Conservation (phyloP, 2,113 vertebrate genomes). For the Pitta sordida region DNA sequence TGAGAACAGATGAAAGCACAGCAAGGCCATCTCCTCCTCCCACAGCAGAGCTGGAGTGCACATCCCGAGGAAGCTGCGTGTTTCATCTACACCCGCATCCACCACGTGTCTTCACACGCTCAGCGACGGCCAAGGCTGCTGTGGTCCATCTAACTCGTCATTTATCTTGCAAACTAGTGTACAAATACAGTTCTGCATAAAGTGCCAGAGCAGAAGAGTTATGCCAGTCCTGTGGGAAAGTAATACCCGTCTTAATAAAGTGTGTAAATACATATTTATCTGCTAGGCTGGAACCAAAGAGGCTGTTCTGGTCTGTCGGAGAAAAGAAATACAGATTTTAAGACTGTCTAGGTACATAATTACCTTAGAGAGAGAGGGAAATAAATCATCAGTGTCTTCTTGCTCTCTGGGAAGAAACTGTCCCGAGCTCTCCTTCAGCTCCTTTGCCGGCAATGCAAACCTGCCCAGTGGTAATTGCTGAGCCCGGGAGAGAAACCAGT, state of each 20-base stretch:
- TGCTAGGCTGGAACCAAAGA: constrained; percentile 43
- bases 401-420: neutral
- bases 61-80: neutral
- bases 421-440: neutral
- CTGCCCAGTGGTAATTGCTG: fast-evolving
- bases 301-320: constrained; percentile 35
- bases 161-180: neutral
- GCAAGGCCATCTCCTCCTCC: neutral
- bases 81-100: neutral
- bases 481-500: neutral
- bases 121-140: neutral
- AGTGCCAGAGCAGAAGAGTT: constrained; percentile 5
- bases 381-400: constrained; percentile 43
- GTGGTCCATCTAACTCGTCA: neutral
- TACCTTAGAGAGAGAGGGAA: constrained; percentile 1
- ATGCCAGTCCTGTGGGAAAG: constrained; percentile 22
- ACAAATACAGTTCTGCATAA: neutral
- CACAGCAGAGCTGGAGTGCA: neutral
- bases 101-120: fast-evolving
- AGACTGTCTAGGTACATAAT: constrained; percentile 56
- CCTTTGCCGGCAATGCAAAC: neutral
- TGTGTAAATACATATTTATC: constrained; percentile 65
- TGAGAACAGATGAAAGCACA: neutral
- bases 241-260: constrained; percentile 53
- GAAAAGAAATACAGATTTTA: constrained; percentile 34